Conservation (phyloP, 2,888 invertebrate species). For the Drosophila macrospina region DNA sequence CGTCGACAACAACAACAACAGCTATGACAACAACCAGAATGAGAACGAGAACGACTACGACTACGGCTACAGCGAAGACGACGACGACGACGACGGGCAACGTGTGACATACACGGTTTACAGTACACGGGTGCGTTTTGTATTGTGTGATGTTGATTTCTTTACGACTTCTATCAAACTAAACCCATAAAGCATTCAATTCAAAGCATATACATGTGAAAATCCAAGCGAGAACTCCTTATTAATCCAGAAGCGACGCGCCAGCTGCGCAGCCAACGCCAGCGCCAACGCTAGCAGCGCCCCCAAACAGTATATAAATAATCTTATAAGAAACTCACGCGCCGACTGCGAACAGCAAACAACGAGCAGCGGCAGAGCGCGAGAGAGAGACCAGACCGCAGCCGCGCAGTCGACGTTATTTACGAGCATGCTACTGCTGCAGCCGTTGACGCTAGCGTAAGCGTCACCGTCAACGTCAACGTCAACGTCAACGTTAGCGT, state of each 20-base stretch:
- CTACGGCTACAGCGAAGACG: constrained; percentile 18
- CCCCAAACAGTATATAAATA: constrained; percentile 80
- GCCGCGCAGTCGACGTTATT: constrained; percentile 51
- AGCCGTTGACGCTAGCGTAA: constrained; percentile 21
- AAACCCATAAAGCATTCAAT: constrained; percentile 86
- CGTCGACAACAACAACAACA: constrained; percentile 33
- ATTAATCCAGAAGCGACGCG: constrained; percentile 84
- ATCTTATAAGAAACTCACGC: constrained; percentile 83
- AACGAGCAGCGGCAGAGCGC: constrained; percentile 28
- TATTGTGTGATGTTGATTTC: constrained; percentile 86
- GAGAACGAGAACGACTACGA: constrained; percentile 12
- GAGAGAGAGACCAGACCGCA: constrained; percentile 49
- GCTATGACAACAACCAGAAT: constrained; percentile 22
- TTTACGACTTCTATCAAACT: constrained; percentile 86
- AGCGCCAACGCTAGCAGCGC: constrained; percentile 28
- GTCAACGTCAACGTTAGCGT: constrained; percentile 31
- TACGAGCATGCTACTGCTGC: constrained; percentile 28
- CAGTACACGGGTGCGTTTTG: constrained; percentile 71
- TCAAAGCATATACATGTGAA: constrained; percentile 86
- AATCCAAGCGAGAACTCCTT: constrained; percentile 85
- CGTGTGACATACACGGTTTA: constrained; percentile 62
- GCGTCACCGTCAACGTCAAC: constrained; percentile 20
- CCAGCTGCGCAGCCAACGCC: constrained; percentile 52
- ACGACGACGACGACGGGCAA: constrained; percentile 42
- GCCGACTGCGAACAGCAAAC: constrained; percentile 44